Base-by-base conservation (phyloP, 37 sponge, comb jelly and placozoan species). In the Aphrocallistes beatrix region DNA sequence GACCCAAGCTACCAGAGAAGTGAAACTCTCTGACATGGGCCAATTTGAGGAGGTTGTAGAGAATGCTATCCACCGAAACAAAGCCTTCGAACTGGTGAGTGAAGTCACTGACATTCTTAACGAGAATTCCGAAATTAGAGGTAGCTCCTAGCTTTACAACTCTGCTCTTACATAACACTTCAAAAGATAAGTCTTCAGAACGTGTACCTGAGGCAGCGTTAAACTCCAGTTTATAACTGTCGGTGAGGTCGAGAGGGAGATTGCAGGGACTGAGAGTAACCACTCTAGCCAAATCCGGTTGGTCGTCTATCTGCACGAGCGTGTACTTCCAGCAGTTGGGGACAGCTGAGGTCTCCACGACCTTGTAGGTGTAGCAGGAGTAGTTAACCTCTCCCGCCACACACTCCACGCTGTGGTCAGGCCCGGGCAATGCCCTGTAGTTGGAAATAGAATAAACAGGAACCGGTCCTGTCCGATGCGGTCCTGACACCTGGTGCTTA, bases 321-420 rank as follows among this genome's bases (percentile, higher is more conserved):
- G 75, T 19, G 75, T 32, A 60, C n/a, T 60, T 60, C 75, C 75
- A 60, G 21, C 75, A 60, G 34, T 60, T 60, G n/a, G 25, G 28
- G 6, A 60, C 10, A 19, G n/a, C 75, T 25, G 75, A 60, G 10
- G n/a, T 60, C 75, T 60, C 75, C 75, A 28, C 75, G 8, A 60
- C 75, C 75, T 30, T 60, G 34, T 25, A 60, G 6, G 75, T 60
- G 34, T 60, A 60, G 75, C 75, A 60, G 75, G 75, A 60, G 34
- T 60, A 60, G 34, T 60, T 60, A 32, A 60, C 75, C n/a, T 60
- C 75, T 6, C 75, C 75, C 3, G 75, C 75, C 17, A 60, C 75
- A 28, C 75, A 60, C 75, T 60, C 75, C 8, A 60, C 75, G 34
- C 75, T 60, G 75, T 60, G 75, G 75, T 60, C 75, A 60, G 32